Evolutionary conservation across 2,888 invertebrate genomes (phyloP).

Genomic region (Lycia hirtaria): DNA sequence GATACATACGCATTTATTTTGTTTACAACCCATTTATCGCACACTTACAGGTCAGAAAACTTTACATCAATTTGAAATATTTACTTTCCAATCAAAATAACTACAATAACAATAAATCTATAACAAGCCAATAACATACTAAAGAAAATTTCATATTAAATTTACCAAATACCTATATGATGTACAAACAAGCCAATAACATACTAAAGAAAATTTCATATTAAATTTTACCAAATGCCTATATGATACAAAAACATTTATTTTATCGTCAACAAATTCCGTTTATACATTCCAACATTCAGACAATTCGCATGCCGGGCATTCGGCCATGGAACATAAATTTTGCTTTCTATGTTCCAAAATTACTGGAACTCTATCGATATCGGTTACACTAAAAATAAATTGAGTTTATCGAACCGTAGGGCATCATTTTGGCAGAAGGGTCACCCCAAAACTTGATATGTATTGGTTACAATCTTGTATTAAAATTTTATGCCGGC

Average conservation of each 20-base stretch:
- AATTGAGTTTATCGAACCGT: slow-evolving; percentile 42
- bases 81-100: too few relatives aligned
- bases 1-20: too few relatives aligned
- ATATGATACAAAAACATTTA: slow-evolving; percentile 9
- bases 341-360: slow-evolving; percentile 35
- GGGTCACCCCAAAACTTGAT: slow-evolving; percentile 41
- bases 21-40: too few relatives aligned
- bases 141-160: not conserved
- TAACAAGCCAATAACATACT: not conserved
- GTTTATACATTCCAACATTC: slow-evolving; percentile 18
- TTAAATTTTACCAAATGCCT: not conserved
- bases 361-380: slow-evolving; percentile 36
- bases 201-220: not conserved
- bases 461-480: slow-evolving; percentile 36
- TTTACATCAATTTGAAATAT: too few relatives aligned
- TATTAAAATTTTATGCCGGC: slow-evolving; percentile 40
- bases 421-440: slow-evolving; percentile 36
- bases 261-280: slow-evolving; percentile 12
- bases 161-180: not conserved
- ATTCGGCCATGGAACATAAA: slow-evolving; percentile 30
- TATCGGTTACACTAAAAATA: slow-evolving; percentile 41
- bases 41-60: too few relatives aligned
- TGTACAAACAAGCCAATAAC: slow-evolving; percentile 7
- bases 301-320: slow-evolving; percentile 21
- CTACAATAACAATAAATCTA: not conserved